Percentiles rank a stretch among this genome's conserved stretches.
These are phyloP conservation scores for Psilopsiagon aurifrons DNA, from an alignment of 2,113 vertebrate species.

Conservation along the genomic window DNA sequence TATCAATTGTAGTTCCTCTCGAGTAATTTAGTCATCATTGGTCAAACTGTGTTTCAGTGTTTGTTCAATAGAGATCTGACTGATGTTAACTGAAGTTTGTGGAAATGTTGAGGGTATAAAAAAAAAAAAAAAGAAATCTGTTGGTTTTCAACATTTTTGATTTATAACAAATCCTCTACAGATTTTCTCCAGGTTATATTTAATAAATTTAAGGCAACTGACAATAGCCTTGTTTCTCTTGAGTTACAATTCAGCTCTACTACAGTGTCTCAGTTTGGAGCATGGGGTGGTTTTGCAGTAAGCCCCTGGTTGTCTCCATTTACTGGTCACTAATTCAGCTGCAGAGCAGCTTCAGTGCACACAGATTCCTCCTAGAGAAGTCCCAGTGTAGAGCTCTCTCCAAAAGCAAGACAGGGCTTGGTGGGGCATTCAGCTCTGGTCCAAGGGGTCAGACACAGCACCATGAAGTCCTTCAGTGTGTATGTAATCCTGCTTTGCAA, in stretches of 20 bases:
- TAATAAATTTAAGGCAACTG: not conserved
- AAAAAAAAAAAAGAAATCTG: not conserved
- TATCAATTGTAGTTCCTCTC: slow-evolving; percentile 54
- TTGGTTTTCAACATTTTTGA: not conserved
- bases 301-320: not conserved
- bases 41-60: not conserved
- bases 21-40: slow-evolving; percentile 31
- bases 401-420: not conserved
- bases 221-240: not conserved
- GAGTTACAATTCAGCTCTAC: not conserved
- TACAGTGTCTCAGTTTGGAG: not conserved
- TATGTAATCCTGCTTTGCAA: not conserved
- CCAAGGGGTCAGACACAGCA: not conserved
- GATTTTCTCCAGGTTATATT: not conserved
- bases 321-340: not conserved
- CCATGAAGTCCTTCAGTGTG: not conserved
- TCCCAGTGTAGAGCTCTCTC: not conserved
- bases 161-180: not conserved
- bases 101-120: not conserved
- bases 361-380: not conserved
- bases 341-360: not conserved
- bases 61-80: not conserved
- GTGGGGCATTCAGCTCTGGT: not conserved
- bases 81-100: not conserved
- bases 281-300: not conserved